Percentiles rank a stretch among this genome's conserved stretches.
Evolutionary conservation across 2,797 vertebrate genomes (phyloP).

Genomic region (Carduelis carduelis): DNA sequence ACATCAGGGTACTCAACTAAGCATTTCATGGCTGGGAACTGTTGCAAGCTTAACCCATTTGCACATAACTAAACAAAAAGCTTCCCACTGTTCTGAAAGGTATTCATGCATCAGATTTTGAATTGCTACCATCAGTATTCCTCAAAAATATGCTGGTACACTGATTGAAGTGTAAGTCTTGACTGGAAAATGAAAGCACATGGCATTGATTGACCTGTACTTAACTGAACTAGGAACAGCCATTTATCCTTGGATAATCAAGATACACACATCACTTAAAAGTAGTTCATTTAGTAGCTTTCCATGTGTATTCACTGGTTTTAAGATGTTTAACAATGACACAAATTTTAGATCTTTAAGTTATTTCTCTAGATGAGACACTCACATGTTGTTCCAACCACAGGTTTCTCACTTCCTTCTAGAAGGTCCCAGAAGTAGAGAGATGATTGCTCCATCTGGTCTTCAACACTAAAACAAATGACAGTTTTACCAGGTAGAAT

Average conservation of each 20-base stretch:
- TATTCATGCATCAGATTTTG: not conserved
- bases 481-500: not conserved
- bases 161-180: not conserved
- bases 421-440: constrained; percentile 88
- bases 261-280: not conserved
- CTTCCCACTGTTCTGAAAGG: not conserved
- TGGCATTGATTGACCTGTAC: not conserved
- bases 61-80: not conserved
- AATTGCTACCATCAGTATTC: not conserved
- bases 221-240: not conserved
- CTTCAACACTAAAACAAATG: constrained; percentile 76
- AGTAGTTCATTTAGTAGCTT: not conserved
- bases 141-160: not conserved
- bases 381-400: constrained; percentile 93
- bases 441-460: constrained; percentile 89
- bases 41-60: not conserved
- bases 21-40: not conserved
- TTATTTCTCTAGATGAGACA: constrained; percentile 6
- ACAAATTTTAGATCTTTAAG: not conserved
- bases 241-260: accelerated
- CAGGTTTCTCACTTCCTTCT: constrained; percentile 88
- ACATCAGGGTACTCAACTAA: not conserved
- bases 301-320: not conserved
- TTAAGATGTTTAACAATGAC: not conserved
- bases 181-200: not conserved